Conservation (phyloP, 2,888 invertebrate genomes). For the Pherbina coryleti region DNA sequence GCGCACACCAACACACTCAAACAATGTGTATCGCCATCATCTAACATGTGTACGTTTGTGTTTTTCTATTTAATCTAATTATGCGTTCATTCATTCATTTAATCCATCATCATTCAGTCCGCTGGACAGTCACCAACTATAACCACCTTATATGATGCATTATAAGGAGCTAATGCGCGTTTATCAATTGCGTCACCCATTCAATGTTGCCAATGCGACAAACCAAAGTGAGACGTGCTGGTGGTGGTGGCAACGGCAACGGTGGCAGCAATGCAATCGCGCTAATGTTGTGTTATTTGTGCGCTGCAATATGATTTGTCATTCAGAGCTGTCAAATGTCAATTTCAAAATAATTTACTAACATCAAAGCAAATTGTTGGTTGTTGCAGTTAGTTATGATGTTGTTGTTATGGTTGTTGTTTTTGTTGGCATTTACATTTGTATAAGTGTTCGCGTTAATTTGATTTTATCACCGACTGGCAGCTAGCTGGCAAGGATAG, state of each 20-base stretch:
- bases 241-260: background rate
- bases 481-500: background rate
- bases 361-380: background rate
- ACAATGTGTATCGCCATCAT: too few relatives aligned
- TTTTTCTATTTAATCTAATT: too few relatives aligned
- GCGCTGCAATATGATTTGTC: slow-evolving; percentile 17
- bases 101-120: too few relatives aligned
- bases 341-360: slow-evolving; percentile 27
- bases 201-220: background rate
- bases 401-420: background rate
- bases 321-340: slow-evolving; percentile 23
- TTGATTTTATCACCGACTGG: slow-evolving; percentile 16
- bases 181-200: background rate
- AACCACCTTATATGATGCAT: too few relatives aligned
- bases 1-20: background rate
- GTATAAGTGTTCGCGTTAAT: slow-evolving; percentile 2
- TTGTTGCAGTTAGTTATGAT: background rate
- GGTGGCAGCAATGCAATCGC: background rate
- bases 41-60: too few relatives aligned
- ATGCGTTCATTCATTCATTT: too few relatives aligned
- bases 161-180: too few relatives aligned
- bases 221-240: background rate
- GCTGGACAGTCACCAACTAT: too few relatives aligned
- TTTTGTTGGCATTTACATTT: background rate
- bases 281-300: slow-evolving; percentile 20